These are phyloP conservation scores for Perizoma flavofasciatum DNA, from an alignment of 2,888 invertebrate species.

Conservation along the genomic window DNA sequence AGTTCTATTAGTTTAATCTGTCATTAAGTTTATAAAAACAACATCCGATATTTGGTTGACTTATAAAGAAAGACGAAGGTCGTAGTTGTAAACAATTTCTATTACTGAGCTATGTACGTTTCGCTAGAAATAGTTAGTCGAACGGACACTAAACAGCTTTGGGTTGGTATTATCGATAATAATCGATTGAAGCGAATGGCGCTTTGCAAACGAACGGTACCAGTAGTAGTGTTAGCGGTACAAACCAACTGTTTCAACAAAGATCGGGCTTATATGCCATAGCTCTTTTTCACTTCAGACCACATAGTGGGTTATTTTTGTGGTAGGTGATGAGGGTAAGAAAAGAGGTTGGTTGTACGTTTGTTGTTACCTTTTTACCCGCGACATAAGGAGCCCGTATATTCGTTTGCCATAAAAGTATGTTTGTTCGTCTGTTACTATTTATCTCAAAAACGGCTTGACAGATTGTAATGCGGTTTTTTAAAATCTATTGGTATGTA, in stretches of 20 bases:
- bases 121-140: conserved; percentile 45
- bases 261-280: conserved; percentile 42
- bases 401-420: no score
- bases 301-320: conserved; percentile 18
- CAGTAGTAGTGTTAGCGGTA: conserved; percentile 71
- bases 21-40: no score
- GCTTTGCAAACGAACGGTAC: conserved; percentile 69
- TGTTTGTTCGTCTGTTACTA: no score
- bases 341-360: neutral
- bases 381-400: no score
- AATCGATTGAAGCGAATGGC: conserved; percentile 59
- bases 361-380: neutral
- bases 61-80: neutral
- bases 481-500: no score
- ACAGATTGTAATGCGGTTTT: no score
- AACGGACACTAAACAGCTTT: conserved; percentile 54
- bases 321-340: no score
- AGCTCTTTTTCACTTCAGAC: conserved; percentile 17
- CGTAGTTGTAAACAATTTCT: conserved; percentile 24
- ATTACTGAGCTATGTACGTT: conserved; percentile 30
- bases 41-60: no score
- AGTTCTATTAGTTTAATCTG: no score
- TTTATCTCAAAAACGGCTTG: no score
- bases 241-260: conserved; percentile 62
- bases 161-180: conserved; percentile 57